Evolutionary conservation across 2,113 vertebrate genomes (phyloP), one percentile per base, ranked within the genome.

Genomic region (Pontoporia blainvillei): DNA sequence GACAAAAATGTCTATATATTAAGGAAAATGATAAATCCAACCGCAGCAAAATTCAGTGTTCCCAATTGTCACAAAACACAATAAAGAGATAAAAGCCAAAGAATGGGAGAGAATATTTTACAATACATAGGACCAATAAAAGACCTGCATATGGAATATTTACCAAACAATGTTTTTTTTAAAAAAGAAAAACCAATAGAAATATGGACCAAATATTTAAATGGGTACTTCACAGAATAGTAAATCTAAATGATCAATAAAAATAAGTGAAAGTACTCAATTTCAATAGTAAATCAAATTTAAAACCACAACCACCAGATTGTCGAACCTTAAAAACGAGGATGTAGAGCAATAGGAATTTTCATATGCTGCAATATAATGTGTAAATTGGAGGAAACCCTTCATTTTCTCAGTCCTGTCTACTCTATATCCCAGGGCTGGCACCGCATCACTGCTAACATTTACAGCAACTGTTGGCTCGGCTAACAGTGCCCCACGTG

Each of bases 161-260:
- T 84, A 41, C 18, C 82, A 61, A 61, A 23, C 23, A 61, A 57
- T 57, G 54, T 57, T 71, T 67, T 57, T 31, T 46, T 41, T n/a
- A n/a, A 49, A 91, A 59, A 34, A 69, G 29, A 64, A 90, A 57
- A 81, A 57, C 1, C 10, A 34, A 39, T 66, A 59, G 31, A 86
- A 94, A 73, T 67, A 81, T 49, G 8, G 46, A n/a, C 41, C 31
- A 69, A 75, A 82, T 88, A 69, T 62, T 76, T 94, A 13, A 71
- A 85, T 31, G 17, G 18, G 1, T 7, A 73, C 61, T 86, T 79
- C 41, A 71, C 8, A 52, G 57, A 92, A 73, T 8, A 86, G 54
- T 41, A 87, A 64, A 41, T 67, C 27, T 67, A 84, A 76, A 62
- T 78, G 61, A 41, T 34, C 8, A 62, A 46, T 52, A 91, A 87